Evolutionary conservation across 1,140 invertebrate species (phyloP).

Genomic region (Potamilus streckersoni): DNA sequence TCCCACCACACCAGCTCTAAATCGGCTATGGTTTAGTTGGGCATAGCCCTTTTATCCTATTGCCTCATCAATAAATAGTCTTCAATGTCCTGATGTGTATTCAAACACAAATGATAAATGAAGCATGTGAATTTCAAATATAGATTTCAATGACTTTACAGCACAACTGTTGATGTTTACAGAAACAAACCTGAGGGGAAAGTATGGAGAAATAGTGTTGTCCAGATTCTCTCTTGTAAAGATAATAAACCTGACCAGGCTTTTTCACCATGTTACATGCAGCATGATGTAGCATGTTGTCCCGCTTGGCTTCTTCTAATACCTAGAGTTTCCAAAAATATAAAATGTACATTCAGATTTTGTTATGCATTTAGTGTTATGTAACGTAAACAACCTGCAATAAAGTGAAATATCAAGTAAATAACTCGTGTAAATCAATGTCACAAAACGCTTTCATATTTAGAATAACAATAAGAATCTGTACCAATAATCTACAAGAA

Average conservation of each 20-base stretch:
- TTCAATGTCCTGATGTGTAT: too few relatives aligned
- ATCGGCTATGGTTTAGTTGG: too few relatives aligned
- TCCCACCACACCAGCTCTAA: too few relatives aligned
- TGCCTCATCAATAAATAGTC: too few relatives aligned
- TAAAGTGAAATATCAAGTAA: too few relatives aligned
- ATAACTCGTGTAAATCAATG: too few relatives aligned
- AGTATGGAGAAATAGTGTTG: constrained; percentile 79
- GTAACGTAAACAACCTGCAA: too few relatives aligned
- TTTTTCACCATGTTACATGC: constrained; percentile 81
- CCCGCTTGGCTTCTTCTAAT: constrained; percentile 74
- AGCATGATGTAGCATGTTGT: constrained; percentile 74
- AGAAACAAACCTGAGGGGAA: constrained; percentile 74
- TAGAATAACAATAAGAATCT: too few relatives aligned
- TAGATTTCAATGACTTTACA: neutral
- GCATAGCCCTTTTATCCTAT: too few relatives aligned
- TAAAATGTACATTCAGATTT: neutral
- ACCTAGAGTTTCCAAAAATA: constrained; percentile 39
- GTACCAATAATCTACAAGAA: too few relatives aligned
- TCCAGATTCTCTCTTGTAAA: constrained; percentile 76
- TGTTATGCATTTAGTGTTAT: neutral
- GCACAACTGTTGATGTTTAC: neutral
- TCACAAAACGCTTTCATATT: too few relatives aligned
- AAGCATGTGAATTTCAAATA: neutral
- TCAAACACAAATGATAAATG: too few relatives aligned
- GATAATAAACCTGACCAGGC: constrained; percentile 78